Conservation (phyloP, 2,113 vertebrate species). For the Vidua macroura region DNA sequence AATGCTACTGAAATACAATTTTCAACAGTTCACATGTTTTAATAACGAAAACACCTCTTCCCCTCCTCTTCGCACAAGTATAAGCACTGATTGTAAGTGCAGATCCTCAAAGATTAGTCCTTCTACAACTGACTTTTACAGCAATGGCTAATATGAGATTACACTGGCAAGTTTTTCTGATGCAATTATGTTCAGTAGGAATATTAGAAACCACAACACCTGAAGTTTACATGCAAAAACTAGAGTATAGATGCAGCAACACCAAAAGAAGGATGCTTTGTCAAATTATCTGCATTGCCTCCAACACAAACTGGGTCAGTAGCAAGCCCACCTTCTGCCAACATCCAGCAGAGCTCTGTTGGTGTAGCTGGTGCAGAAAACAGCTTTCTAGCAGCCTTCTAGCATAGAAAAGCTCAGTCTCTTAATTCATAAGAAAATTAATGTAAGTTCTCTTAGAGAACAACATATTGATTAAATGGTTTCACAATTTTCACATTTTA, state of each 20-base stretch:
- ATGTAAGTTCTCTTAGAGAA: not conserved
- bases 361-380: not conserved
- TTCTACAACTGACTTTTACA: not conserved
- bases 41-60: not conserved
- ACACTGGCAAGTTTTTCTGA: not conserved
- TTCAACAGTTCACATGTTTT: not conserved
- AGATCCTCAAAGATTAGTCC: not conserved
- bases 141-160: not conserved
- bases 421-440: not conserved
- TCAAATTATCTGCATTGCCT: not conserved
- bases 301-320: not conserved
- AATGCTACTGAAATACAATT: not conserved
- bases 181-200: not conserved
- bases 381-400: not conserved
- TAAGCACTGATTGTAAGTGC: not conserved
- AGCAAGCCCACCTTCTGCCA: not conserved
- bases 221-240: not conserved
- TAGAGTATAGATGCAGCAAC: not conserved
- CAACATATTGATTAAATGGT: not conserved
- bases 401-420: not conserved
- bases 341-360: not conserved
- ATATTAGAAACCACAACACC: not conserved
- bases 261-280: not conserved
- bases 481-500: not conserved
- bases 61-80: not conserved